phyloP scores from a whole-genome alignment of 2,113 vertebrate species.

The Trematocara marginatum region DNA sequence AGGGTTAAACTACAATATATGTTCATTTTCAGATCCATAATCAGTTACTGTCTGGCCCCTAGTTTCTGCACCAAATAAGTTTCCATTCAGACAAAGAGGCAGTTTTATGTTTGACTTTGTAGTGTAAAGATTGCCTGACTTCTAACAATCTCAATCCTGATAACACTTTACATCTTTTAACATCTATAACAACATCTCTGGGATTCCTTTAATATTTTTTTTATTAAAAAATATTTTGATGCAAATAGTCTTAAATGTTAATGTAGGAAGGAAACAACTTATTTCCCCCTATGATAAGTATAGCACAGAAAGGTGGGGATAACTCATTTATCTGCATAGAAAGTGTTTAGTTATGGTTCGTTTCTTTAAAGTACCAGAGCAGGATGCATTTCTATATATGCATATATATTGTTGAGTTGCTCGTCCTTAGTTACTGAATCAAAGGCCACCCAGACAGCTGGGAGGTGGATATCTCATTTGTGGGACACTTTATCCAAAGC shows the following conservation, averaged over 20 bases:
- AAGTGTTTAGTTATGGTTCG: neutral
- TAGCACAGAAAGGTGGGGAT: neutral
- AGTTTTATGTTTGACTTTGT: neutral
- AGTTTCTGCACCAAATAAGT: neutral
- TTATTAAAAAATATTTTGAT: neutral
- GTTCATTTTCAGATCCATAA: neutral
- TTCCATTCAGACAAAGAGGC: neutral
- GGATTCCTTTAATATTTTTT: neutral
- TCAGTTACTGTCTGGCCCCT: constrained; percentile 3
- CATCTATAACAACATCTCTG: neutral
- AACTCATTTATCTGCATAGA: neutral
- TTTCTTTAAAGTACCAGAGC: neutral
- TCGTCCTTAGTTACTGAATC: neutral
- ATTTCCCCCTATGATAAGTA: neutral
- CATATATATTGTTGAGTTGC: neutral
- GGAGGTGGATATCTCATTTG: neutral
- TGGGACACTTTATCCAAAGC: neutral
- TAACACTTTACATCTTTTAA: neutral
- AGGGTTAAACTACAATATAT: neutral
- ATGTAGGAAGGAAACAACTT: neutral
- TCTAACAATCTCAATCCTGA: neutral
- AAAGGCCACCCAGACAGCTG: neutral
- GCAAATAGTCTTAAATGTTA: neutral
- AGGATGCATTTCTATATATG: neutral
- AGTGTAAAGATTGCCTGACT: neutral